phyloP scores from a whole-genome alignment of 2,113 vertebrate genomes.

The Boulengeromyrus knoepffleri region DNA sequence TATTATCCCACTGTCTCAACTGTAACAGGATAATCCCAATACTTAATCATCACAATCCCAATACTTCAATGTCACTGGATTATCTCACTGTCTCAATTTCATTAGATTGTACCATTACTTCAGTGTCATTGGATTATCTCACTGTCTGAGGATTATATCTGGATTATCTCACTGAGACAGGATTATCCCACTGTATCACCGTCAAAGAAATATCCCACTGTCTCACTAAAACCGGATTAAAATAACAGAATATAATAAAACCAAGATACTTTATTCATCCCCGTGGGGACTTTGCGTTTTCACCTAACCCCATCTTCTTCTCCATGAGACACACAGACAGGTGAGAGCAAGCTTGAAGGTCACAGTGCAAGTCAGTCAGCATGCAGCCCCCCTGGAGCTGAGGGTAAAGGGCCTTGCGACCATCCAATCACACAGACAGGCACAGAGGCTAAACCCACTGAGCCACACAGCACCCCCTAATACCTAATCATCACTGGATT shows the following conservation, averaged over 20 bases:
- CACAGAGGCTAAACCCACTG: neutral
- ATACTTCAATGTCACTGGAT: neutral
- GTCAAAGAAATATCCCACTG: neutral
- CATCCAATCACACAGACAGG: neutral
- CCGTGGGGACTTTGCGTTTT: neutral
- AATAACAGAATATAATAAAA: neutral
- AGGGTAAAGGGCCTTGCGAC: neutral
- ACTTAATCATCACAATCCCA: neutral
- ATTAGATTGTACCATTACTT: neutral
- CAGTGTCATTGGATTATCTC: neutral
- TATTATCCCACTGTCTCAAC: slow-evolving; percentile 1
- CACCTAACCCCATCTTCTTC: neutral
- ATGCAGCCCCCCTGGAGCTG: neutral
- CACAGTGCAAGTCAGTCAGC: neutral
- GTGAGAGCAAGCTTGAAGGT: neutral
- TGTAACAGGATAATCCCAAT: slow-evolving; percentile 5
- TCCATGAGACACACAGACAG: neutral
- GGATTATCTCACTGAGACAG: neutral
- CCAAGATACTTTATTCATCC: neutral
- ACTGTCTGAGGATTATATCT: neutral
- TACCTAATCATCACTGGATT: neutral
- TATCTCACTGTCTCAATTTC: neutral
- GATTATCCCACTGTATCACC: neutral
- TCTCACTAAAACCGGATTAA: neutral
- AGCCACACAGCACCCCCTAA: neutral